phyloP scores from a whole-genome alignment of 2,888 invertebrate genomes.

The Spatulosminthurus flaviceps region DNA sequence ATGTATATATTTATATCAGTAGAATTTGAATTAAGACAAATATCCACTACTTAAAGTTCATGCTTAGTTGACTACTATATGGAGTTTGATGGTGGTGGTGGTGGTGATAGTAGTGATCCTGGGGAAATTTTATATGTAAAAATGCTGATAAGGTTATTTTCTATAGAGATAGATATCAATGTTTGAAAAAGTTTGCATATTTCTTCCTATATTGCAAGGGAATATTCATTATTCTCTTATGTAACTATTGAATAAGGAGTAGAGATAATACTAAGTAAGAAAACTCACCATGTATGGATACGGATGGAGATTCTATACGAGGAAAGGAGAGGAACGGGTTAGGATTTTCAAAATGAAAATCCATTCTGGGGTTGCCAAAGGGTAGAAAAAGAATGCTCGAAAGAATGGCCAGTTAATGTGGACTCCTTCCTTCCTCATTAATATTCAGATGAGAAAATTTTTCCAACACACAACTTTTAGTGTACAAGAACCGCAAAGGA shows the following conservation, averaged over 20 bases:
- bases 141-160: neutral
- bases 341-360: conserved; percentile 37
- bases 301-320: neutral
- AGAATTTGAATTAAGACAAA: neutral
- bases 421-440: conserved; percentile 50
- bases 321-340: conserved; percentile 21
- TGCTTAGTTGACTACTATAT: too few species aligned
- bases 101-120: neutral
- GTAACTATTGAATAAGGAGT: neutral
- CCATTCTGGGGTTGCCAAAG: conserved; percentile 43
- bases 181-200: neutral
- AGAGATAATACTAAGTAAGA: neutral
- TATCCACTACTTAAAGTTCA: neutral
- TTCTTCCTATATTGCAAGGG: neutral
- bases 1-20: neutral
- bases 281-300: conserved; percentile 4
- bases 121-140: neutral
- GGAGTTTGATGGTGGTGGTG: neutral
- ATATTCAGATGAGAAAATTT: conserved; percentile 52
- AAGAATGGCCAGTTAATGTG: conserved; percentile 47
- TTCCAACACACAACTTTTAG: conserved; percentile 28
- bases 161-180: conserved; percentile 5
- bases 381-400: conserved; percentile 26
- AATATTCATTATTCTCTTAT: neutral
- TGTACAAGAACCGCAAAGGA: neutral